phyloP scores from a whole-genome alignment of 1,140 invertebrate genomes.

The Scaptomyza pallida region DNA sequence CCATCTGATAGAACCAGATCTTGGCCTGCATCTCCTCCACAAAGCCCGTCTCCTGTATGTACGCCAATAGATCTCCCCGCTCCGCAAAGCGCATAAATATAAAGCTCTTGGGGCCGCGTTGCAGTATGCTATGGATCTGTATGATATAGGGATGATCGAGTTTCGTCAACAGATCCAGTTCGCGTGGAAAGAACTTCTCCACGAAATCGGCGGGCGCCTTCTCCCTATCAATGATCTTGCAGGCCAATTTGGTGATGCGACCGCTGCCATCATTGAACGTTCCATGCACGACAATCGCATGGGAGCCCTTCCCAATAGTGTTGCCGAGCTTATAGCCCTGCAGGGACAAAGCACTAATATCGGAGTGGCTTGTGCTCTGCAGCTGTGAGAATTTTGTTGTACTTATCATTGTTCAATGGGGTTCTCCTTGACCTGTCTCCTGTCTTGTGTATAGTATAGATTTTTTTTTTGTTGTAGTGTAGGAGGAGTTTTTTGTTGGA shows the following conservation, averaged over 20 bases:
- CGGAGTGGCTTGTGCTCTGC: constrained; percentile 89
- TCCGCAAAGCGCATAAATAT: constrained; percentile 95
- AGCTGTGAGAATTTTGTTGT: constrained; percentile 38
- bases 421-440: background rate
- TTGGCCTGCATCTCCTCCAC: constrained; percentile 90
- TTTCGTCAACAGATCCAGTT: constrained; percentile 93
- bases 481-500: background rate
- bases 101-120: constrained; percentile 90
- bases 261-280: constrained; percentile 67
- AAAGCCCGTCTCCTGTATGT: constrained; percentile 89
- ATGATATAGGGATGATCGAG: constrained; percentile 95
- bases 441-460: background rate
- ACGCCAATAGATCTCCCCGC: constrained; percentile 92
- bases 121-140: constrained; percentile 93
- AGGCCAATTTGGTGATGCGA: constrained; percentile 87
- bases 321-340: constrained; percentile 91
- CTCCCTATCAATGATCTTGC: constrained; percentile 94
- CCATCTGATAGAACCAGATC: constrained; percentile 92
- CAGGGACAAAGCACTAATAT: constrained; percentile 90
- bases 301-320: constrained; percentile 94
- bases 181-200: constrained; percentile 94
- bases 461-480: background rate
- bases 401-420: constrained; percentile 37
- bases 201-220: constrained; percentile 93
- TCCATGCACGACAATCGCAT: constrained; percentile 92